phyloP scores from a whole-genome alignment of 2,797 vertebrate species.

The Arrhamphus sclerolepis region DNA sequence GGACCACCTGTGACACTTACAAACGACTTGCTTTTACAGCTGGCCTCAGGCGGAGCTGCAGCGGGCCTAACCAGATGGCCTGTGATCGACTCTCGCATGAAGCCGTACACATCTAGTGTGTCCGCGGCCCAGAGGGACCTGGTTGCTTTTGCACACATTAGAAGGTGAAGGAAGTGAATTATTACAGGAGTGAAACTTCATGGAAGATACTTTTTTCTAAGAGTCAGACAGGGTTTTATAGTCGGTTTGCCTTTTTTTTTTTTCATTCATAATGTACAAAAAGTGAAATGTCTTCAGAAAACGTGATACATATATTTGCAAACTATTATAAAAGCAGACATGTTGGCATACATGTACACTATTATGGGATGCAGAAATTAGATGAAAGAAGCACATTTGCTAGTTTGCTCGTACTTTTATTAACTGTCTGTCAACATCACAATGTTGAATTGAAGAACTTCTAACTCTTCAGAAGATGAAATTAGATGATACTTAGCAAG shows the following conservation, averaged over 20 bases:
- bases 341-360: too few species aligned
- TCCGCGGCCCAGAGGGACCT: conserved; percentile 43
- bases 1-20: conserved; percentile 74
- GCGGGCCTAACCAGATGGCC: conserved; percentile 71
- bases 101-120: conserved; percentile 48
- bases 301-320: too few species aligned
- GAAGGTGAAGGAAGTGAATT: conserved; percentile 31
- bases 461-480: too few species aligned
- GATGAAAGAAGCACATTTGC: too few species aligned
- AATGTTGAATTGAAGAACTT: too few species aligned
- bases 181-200: conserved; percentile 2
- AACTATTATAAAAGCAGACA: too few species aligned
- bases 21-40: conserved; percentile 73
- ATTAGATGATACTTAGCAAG: too few species aligned
- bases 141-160: conserved; percentile 45
- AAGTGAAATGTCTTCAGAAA: neutral
- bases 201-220: neutral
- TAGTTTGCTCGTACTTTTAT: too few species aligned
- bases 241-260: neutral
- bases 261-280: neutral
- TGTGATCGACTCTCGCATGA: conserved; percentile 65
- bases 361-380: too few species aligned
- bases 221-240: neutral
- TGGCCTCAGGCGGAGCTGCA: conserved; percentile 60
- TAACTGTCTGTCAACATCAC: too few species aligned